phyloP scores from a whole-genome alignment of 2,113 vertebrate species.

The Gulo gulo region DNA sequence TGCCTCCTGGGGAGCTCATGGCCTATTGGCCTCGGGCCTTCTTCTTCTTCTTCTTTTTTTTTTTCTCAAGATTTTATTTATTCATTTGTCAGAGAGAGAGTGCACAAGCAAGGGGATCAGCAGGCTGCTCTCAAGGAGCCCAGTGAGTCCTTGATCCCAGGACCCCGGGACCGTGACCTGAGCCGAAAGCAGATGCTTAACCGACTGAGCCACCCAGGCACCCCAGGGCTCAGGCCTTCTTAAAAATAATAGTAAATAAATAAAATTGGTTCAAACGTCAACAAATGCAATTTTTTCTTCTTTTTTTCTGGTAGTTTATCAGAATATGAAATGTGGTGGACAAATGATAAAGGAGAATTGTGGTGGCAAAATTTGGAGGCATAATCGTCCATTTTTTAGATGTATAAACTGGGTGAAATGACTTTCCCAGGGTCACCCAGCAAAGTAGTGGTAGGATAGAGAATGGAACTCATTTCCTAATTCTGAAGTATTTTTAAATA shows the following conservation, averaged over 20 bases:
- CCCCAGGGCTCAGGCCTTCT: neutral
- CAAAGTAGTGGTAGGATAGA: neutral
- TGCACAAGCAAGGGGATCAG: no score
- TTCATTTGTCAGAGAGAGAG: no score
- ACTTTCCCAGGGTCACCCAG: neutral
- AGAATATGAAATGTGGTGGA: neutral
- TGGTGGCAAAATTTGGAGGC: neutral
- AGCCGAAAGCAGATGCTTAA: no score
- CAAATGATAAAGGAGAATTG: neutral
- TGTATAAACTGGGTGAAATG: neutral
- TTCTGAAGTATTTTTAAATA: neutral
- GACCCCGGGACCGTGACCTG: no score
- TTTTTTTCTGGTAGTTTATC: neutral
- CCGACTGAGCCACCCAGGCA: no score
- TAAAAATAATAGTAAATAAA: neutral
- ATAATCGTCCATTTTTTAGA: neutral
- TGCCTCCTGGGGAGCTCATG: neutral
- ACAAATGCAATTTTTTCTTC: neutral
- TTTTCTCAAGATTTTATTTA: no score
- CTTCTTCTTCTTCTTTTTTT: neutral
- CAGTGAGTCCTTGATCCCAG: no score
- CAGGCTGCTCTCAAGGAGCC: no score
- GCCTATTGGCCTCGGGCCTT: neutral
- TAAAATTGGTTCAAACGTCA: neutral
- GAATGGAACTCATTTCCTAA: neutral